phyloP scores from a whole-genome alignment of 2,888 invertebrate species.

The Scaptomyza flava region DNA sequence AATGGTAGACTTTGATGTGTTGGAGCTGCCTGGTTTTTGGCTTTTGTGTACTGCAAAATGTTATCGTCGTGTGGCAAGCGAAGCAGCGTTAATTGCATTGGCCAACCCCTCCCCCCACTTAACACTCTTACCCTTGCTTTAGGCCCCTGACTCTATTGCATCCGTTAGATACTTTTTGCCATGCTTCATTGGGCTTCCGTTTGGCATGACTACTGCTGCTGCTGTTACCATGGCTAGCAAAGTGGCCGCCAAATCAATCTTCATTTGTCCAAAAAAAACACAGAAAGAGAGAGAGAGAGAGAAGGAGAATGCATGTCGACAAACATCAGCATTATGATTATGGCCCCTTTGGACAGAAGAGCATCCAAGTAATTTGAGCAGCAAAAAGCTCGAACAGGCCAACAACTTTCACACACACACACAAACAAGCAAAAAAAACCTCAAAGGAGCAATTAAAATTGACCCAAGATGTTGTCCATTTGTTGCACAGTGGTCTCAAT shows the following conservation, averaged over 20 bases:
- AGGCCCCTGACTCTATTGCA: slow-evolving; percentile 33
- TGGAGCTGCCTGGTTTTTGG: slow-evolving; percentile 28
- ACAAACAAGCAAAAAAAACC: slow-evolving; percentile 11
- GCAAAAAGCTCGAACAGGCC: slow-evolving; percentile 24
- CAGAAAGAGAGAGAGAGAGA: background rate
- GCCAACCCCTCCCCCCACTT: slow-evolving; percentile 8
- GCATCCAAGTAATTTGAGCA: slow-evolving; percentile 52
- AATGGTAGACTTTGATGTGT: slow-evolving; percentile 3
- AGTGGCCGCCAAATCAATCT: slow-evolving; percentile 46
- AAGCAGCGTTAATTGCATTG: slow-evolving; percentile 67
- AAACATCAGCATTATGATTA: slow-evolving; percentile 47
- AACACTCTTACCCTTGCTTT: background rate
- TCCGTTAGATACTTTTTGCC: slow-evolving; percentile 52
- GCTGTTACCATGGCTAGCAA: background rate
- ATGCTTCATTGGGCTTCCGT: slow-evolving; percentile 24
- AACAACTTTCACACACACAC: background rate
- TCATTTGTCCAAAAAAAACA: slow-evolving; percentile 24
- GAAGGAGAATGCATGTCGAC: slow-evolving; percentile 14
- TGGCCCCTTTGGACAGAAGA: slow-evolving; percentile 37
- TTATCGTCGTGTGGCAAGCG: slow-evolving; percentile 55
- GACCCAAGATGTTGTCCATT: slow-evolving; percentile 63
- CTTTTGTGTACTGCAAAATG: slow-evolving; percentile 35
- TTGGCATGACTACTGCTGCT: slow-evolving; percentile 9
- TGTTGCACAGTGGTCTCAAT: slow-evolving; percentile 30
- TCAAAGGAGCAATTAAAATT: slow-evolving; percentile 68